These are phyloP conservation scores for Stegastes partitus DNA, from an alignment of 2,113 vertebrate genomes.

Conservation along the genomic window DNA sequence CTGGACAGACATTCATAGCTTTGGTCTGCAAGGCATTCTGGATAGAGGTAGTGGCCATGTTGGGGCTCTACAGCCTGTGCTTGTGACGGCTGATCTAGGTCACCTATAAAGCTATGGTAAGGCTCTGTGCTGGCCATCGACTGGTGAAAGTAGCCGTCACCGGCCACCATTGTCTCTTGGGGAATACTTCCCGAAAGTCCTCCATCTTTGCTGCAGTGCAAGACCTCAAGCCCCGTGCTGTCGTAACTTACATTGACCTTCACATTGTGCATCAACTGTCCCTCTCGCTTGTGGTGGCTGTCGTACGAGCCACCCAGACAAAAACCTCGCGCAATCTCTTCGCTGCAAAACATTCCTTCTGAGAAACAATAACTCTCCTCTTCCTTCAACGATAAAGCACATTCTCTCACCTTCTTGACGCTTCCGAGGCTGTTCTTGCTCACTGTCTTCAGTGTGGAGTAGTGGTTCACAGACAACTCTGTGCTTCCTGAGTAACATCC, in stretches of 20 bases:
- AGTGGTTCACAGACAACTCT: conserved; percentile 85
- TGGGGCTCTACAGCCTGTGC: conserved; percentile 81
- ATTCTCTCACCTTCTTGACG: conserved; percentile 86
- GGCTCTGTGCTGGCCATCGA: conserved; percentile 81
- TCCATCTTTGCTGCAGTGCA: conserved; percentile 83
- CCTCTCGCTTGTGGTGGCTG: conserved; percentile 83
- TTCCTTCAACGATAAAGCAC: conserved; percentile 86
- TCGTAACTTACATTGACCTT: conserved; percentile 85
- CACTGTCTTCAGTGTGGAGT: conserved; percentile 84
- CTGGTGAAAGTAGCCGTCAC: conserved; percentile 84
- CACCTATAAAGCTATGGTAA: conserved; percentile 86
- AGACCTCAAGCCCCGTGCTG: conserved; percentile 75
- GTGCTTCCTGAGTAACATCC: conserved; percentile 86
- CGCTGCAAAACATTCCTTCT: conserved; percentile 85
- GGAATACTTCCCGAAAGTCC: conserved; percentile 77
- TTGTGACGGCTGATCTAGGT: conserved; percentile 81
- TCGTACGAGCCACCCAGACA: conserved; percentile 82
- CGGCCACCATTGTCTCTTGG: conserved; percentile 82
- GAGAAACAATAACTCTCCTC: conserved; percentile 86
- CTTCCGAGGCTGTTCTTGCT: conserved; percentile 79
- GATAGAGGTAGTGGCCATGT: conserved; percentile 86
- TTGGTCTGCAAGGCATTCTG: conserved; percentile 88
- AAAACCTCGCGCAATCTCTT: conserved; percentile 85
- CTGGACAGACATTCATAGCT: conserved; percentile 86
- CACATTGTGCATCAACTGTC: conserved; percentile 82